Percentiles rank a stretch among this genome's conserved stretches.
Conservation (phyloP, 2,888 invertebrate genomes). For the Octonoba sinensis region DNA sequence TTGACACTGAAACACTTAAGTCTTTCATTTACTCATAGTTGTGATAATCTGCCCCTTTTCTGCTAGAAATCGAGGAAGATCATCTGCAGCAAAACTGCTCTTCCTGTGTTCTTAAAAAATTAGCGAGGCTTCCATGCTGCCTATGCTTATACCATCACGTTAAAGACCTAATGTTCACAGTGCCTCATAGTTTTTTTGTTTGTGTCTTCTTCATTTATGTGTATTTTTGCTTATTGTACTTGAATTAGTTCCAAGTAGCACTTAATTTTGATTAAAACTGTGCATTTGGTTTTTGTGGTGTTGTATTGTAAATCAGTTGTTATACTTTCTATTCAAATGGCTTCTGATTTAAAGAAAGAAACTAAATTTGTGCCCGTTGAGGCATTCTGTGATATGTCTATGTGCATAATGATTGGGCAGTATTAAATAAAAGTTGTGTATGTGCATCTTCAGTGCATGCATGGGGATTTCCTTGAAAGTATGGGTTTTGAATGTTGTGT, state of each 20-base stretch:
- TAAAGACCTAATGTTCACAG: constrained; percentile 58
- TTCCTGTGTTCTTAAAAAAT: constrained; percentile 44
- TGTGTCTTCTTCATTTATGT: constrained; percentile 34
- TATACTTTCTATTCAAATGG: constrained; percentile 21
- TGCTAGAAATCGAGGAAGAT: constrained; percentile 39
- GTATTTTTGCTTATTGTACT: constrained; percentile 29
- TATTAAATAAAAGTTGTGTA: constrained; percentile 26
- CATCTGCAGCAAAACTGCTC: constrained; percentile 45
- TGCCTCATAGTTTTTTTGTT: constrained; percentile 62
- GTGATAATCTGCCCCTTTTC: constrained; percentile 58
- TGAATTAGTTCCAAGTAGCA: constrained; percentile 39
- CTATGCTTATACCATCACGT: constrained; percentile 43
- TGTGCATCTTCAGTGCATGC: constrained; percentile 47
- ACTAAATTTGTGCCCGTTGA: constrained; percentile 26
- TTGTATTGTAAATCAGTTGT: constrained; percentile 42
- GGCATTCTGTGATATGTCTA: constrained; percentile 61
- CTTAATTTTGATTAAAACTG: constrained; percentile 17
- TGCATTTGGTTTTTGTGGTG: constrained; percentile 18
- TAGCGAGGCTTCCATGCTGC: constrained; percentile 49
- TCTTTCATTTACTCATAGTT: constrained; percentile 62
- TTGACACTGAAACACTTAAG: constrained; percentile 45
- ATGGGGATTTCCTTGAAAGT: constrained; percentile 34
- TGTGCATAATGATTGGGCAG: constrained; percentile 41
- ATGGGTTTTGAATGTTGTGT: constrained; percentile 34
- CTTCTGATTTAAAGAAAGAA: constrained; percentile 39